These are phyloP conservation scores for Sciurus vulgaris DNA, from an alignment of 2,797 vertebrate species.

Conservation along the genomic window DNA sequence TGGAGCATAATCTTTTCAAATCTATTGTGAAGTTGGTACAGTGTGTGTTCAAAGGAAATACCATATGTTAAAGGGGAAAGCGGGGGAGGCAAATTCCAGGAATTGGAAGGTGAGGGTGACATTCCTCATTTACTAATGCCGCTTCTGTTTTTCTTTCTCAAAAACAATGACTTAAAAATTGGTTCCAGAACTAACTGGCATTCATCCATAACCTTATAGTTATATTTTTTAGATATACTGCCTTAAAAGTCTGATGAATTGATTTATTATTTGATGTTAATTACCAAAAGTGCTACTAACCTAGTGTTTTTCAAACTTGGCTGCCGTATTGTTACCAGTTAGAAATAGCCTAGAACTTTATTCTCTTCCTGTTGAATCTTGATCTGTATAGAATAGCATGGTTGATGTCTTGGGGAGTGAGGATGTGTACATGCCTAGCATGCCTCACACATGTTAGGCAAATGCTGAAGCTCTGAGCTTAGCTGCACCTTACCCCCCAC, in stretches of 20 bases:
- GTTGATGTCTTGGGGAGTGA: neutral
- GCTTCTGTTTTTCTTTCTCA: constrained; percentile 85
- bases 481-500: neutral
- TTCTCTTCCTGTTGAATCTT: neutral
- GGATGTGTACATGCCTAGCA: too few species aligned
- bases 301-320: neutral
- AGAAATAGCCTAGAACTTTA: neutral
- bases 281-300: neutral
- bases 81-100: constrained; percentile 88
- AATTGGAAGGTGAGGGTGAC: constrained; percentile 86
- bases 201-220: neutral
- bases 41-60: constrained; percentile 69
- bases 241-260: constrained; percentile 45
- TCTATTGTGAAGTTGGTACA: constrained; percentile 67
- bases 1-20: constrained; percentile 43
- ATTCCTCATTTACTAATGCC: constrained; percentile 85
- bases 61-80: constrained; percentile 82
- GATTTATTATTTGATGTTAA: neutral
- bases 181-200: constrained; percentile 10
- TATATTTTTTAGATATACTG: constrained; percentile 40
- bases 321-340: neutral
- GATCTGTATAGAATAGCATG: neutral
- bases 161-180: constrained; percentile 79
- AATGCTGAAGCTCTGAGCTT: neutral
- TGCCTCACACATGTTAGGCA: too few species aligned